These are phyloP conservation scores for Thamnaconus septentrionalis DNA, from an alignment of 2,113 vertebrate genomes.

Conservation along the genomic window DNA sequence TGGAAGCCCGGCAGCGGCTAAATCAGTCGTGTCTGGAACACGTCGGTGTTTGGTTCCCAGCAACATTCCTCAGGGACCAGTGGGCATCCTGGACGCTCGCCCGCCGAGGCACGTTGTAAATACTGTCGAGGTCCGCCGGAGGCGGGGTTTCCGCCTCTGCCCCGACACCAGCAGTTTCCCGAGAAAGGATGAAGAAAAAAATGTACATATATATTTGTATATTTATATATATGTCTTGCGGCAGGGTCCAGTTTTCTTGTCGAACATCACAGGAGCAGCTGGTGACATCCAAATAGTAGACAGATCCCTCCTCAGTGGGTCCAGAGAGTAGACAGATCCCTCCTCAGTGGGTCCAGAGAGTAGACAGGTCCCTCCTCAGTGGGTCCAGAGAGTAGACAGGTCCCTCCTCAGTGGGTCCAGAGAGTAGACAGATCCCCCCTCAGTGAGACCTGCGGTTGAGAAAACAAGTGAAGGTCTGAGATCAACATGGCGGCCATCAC, in stretches of 20 bases:
- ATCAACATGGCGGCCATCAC: constrained; percentile 40
- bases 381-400: too few relatives aligned
- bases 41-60: constrained; percentile 43
- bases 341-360: constrained; percentile 23
- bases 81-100: constrained; percentile 31
- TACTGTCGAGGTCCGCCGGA: constrained; percentile 34
- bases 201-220: too few relatives aligned
- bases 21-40: constrained; percentile 48
- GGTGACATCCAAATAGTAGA: constrained; percentile 6
- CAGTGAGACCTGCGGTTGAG: constrained; percentile 25
- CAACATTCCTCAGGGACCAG: constrained; percentile 45
- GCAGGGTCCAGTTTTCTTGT: not conserved
- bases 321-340: constrained; percentile 21
- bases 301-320: constrained; percentile 5
- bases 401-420: not conserved
- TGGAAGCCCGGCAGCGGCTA: constrained; percentile 34
- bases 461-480: constrained; percentile 36
- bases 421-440: not conserved
- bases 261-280: constrained; percentile 46
- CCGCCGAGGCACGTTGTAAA: constrained; percentile 40
- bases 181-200: constrained; percentile 17
- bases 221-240: too few relatives aligned
- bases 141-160: constrained; percentile 46
- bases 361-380: constrained; percentile 8
- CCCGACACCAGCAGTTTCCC: constrained; percentile 18